These are phyloP conservation scores for Limanda limanda DNA, from an alignment of 2,113 vertebrate species.

Conservation along the genomic window DNA sequence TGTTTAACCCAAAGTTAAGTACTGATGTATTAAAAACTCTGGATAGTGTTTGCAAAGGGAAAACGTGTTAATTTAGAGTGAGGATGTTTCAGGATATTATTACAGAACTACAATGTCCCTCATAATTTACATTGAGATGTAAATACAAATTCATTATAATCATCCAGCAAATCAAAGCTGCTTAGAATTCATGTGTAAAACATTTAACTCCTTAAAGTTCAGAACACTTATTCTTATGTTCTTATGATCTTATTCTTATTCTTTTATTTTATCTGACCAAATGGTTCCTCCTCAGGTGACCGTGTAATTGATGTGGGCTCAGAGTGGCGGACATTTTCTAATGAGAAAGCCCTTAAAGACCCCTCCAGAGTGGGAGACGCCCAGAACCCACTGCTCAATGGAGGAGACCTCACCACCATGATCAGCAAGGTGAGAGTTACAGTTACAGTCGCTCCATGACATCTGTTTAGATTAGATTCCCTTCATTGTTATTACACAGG, in stretches of 20 bases:
- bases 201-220: not conserved
- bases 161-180: not conserved
- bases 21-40: too few species aligned
- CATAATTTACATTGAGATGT: not conserved
- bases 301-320: slow-evolving; percentile 98
- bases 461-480: too few species aligned
- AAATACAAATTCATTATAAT: not conserved
- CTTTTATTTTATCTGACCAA: not conserved
- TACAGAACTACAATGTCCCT: not conserved
- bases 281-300: slow-evolving; percentile 84
- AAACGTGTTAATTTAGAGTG: not conserved
- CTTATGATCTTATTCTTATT: not conserved
- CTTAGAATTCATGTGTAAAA: not conserved
- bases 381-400: slow-evolving; percentile 95
- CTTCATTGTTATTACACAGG: too few species aligned
- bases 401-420: slow-evolving; percentile 97
- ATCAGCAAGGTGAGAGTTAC: slow-evolving; percentile 87
- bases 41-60: too few species aligned
- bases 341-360: slow-evolving; percentile 99
- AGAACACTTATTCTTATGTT: not conserved
- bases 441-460: not conserved
- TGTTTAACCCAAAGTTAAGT: not conserved
- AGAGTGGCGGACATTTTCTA: slow-evolving; percentile 99
- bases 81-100: too few species aligned
- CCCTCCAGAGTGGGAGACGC: slow-evolving; percentile 98